Evolutionary conservation across 37 sponge, comb jelly and placozoan species (phyloP), one percentile per base, ranked within the genome.

Genomic region (Tethya wilhelma): DNA sequence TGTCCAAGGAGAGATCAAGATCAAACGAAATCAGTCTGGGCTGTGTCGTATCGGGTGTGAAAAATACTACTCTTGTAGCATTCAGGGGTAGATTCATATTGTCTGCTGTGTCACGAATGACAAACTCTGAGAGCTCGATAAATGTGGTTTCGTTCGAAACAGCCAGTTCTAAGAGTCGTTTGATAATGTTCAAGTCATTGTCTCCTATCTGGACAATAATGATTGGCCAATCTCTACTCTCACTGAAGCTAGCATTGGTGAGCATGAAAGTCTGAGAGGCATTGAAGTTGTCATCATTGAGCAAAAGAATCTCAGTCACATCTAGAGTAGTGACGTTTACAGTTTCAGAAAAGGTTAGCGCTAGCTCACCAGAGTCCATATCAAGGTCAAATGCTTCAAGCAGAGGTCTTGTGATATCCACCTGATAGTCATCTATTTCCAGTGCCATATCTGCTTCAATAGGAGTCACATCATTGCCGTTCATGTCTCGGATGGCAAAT

Each of bases 261-360:
- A 92, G 75, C 17, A 8, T 69, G 73, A 67, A 92, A 2, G 33
- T 28, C 44, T 87, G 85, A 17, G 80, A 71, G 4, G 49, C 56
- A 58, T 76, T 80, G 22, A 30, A 34, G 0, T 62, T 66, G 1
- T n/a, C 70, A 25, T 59, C 43, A 58, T 65, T 64, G 28, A 69
- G 44, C 6, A 96, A 78, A 23, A 58, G 59, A 59, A 96, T 87
- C 33, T 85, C 68, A 14, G 82, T 77, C 17, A 93, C 93, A 75
- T 96, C 87, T 17, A 94, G 80, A 19, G 85, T 78, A n/a, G 77
- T 38, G 2, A 87, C 80, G 36, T 87, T 90, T 19, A 94, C 91
- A 31, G 94, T 94, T 63, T 94, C 94, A 59, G 87, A 84, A 74
- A 94, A 94, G 9, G 90, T 94, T 1, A 94, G 46, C 1, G 74